Percentiles rank a stretch among this genome's conserved stretches.
These are phyloP conservation scores for Metacarcinus magister DNA, from an alignment of 2,888 invertebrate genomes.

Conservation along the genomic window DNA sequence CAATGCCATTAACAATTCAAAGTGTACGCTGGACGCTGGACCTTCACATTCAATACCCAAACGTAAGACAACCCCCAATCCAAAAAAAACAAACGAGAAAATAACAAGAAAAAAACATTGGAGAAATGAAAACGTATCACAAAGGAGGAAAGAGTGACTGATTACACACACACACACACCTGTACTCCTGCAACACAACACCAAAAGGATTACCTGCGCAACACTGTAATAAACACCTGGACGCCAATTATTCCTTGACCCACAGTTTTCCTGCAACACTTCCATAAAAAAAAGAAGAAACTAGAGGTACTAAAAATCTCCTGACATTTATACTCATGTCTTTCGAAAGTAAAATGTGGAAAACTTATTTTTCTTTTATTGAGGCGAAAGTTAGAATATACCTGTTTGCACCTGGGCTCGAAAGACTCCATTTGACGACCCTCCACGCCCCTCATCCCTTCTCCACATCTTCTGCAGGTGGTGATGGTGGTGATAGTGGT, in stretches of 20 bases:
- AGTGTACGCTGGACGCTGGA: no score
- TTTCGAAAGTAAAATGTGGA: background rate
- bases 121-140: background rate
- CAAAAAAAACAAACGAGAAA: no score
- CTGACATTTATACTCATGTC: slow-evolving; percentile 8
- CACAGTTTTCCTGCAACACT: background rate
- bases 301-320: slow-evolving; percentile 4
- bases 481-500: background rate
- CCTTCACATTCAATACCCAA: no score
- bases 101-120: background rate
- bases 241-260: background rate
- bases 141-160: background rate
- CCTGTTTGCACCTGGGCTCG: slow-evolving; percentile 11
- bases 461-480: background rate
- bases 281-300: background rate
- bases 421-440: background rate
- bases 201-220: background rate
- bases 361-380: background rate
- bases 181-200: no score
- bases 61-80: no score
- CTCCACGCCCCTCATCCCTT: background rate
- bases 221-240: background rate
- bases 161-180: background rate
- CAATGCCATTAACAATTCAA: background rate
- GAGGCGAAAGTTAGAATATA: background rate